These are phyloP conservation scores for Procambarus clarkii DNA, from an alignment of 1,140 invertebrate genomes.

Conservation along the genomic window DNA sequence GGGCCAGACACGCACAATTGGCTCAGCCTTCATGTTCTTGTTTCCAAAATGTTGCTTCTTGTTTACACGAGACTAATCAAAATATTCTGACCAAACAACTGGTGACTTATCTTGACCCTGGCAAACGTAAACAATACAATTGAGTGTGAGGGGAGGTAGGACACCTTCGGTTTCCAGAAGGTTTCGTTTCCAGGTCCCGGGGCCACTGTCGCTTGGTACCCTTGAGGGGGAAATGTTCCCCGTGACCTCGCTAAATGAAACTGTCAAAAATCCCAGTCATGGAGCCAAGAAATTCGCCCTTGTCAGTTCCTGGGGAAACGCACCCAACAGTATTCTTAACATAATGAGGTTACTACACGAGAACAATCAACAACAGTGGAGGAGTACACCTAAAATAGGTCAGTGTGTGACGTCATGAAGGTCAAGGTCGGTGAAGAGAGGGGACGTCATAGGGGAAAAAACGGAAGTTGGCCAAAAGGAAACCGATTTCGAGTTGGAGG, in stretches of 20 bases:
- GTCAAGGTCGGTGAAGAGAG: constrained; percentile 13
- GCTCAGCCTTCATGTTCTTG: too few species aligned
- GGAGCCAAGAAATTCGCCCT: background rate
- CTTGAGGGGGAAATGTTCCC: background rate
- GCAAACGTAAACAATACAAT: too few species aligned
- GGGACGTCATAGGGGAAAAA: background rate
- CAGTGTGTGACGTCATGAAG: constrained; percentile 6
- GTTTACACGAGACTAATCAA: too few species aligned
- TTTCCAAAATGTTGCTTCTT: too few species aligned
- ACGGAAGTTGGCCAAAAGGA: constrained; percentile 14
- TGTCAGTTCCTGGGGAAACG: too few species aligned
- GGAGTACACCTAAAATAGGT: background rate
- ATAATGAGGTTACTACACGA: too few species aligned
- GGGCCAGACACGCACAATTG: too few species aligned
- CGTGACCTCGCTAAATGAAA: background rate
- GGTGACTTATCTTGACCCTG: too few species aligned
- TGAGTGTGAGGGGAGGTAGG: background rate
- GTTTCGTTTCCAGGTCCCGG: background rate
- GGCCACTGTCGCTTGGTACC: background rate
- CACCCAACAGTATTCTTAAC: too few species aligned
- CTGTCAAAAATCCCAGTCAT: background rate
- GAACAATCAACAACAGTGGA: too few species aligned
- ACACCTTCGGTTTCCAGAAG: constrained; percentile 3
- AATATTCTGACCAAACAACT: too few species aligned
- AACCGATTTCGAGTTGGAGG: background rate